These are phyloP conservation scores for Channa argus DNA, from an alignment of 2,113 vertebrate genomes.

Conservation along the genomic window DNA sequence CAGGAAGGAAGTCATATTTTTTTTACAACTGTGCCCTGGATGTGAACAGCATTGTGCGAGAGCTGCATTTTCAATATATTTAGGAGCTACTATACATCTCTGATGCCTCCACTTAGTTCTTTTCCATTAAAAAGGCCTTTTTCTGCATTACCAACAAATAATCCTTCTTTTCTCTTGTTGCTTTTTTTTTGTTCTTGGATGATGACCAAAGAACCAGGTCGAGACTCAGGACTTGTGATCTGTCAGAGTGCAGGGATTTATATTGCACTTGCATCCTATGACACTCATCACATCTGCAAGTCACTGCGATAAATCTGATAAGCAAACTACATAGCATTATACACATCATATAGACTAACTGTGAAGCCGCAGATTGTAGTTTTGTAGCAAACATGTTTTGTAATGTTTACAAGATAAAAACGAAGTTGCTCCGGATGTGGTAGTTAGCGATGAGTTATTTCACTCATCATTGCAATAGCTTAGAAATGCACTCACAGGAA, in stretches of 20 bases:
- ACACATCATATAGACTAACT: neutral
- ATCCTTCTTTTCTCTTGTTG: conserved; percentile 53
- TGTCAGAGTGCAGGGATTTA: conserved; percentile 61
- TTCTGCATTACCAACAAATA: conserved; percentile 57
- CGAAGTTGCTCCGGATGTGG: neutral
- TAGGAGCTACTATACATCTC: conserved; percentile 20
- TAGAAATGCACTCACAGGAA: neutral
- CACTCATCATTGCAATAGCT: conserved; percentile 21
- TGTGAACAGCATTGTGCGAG: conserved; percentile 18
- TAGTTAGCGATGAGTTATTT: conserved; percentile 25
- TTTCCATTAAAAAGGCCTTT: conserved; percentile 54
- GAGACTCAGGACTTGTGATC: conserved; percentile 53
- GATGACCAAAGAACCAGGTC: conserved; percentile 65
- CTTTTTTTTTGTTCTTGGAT: conserved; percentile 70
- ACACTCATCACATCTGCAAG: conserved; percentile 72
- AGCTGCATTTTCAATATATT: conserved; percentile 31
- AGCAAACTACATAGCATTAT: conserved; percentile 10
- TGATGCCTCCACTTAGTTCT: conserved; percentile 20
- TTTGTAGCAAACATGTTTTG: conserved; percentile 2
- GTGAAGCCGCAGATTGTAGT: neutral
- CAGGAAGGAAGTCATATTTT: conserved; percentile 82
- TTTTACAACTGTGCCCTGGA: conserved; percentile 66
- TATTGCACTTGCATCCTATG: conserved; percentile 58
- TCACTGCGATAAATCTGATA: conserved; percentile 54
- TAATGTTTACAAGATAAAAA: conserved; percentile 18